Evolutionary conservation across 2,888 invertebrate species (phyloP).

Genomic region (Boloria euphrosyne): DNA sequence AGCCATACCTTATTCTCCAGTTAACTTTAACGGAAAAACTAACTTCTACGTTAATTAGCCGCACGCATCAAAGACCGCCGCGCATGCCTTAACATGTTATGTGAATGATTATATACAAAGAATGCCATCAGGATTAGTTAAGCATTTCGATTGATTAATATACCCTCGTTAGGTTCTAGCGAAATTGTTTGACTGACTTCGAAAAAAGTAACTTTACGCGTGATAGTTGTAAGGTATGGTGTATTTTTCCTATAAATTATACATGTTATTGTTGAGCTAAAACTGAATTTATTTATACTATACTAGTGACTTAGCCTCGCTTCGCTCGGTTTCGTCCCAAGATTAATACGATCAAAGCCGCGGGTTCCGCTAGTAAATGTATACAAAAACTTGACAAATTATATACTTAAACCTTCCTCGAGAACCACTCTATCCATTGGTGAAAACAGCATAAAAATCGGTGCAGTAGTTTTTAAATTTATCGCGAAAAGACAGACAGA

Average conservation of each 20-base stretch:
- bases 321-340: no score
- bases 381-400: no score
- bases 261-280: no score
- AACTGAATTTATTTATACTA: no score
- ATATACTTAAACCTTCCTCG: no score
- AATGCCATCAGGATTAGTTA: conserved; percentile 30
- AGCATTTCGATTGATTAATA: conserved; percentile 32
- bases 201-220: conserved; percentile 1
- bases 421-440: no score
- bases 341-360: no score
- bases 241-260: neutral
- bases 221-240: neutral
- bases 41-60: conserved; percentile 11
- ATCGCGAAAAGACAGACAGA: no score
- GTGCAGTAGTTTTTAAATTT: no score
- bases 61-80: conserved; percentile 17
- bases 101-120: conserved; percentile 22
- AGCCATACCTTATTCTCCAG: conserved; percentile 7
- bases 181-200: conserved; percentile 8
- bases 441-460: no score
- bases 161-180: conserved; percentile 14
- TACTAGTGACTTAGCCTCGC: no score
- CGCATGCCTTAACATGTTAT: conserved; percentile 11
- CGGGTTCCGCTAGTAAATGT: no score
- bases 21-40: conserved; percentile 17